phyloP scores from a whole-genome alignment of 2,888 invertebrate species.

The Pinctada fucata region DNA sequence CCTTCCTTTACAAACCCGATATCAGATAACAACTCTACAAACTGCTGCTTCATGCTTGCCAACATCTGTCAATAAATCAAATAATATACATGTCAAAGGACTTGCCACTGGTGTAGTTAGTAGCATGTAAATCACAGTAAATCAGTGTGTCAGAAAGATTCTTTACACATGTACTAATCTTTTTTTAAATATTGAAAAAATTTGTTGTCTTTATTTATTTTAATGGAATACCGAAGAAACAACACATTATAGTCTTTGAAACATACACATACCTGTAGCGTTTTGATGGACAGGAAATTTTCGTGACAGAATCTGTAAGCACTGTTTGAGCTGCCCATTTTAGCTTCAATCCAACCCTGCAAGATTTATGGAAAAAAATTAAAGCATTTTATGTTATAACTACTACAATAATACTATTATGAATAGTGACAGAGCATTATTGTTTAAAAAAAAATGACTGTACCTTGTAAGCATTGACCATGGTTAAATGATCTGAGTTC shows the following conservation, averaged over 20 bases:
- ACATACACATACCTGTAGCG: slow-evolving; percentile 78
- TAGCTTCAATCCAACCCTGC: slow-evolving; percentile 66
- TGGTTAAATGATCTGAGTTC: slow-evolving; percentile 74
- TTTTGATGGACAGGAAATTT: slow-evolving; percentile 84
- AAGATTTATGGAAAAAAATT: slow-evolving; percentile 11
- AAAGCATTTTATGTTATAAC: too few relatives aligned
- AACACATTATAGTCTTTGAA: not conserved
- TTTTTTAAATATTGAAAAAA: too few relatives aligned
- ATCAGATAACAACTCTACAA: slow-evolving; percentile 85
- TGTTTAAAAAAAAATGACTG: too few relatives aligned
- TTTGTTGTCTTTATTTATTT: too few relatives aligned
- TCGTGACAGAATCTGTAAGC: slow-evolving; percentile 83
- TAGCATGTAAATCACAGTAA: too few relatives aligned
- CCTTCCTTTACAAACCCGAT: slow-evolving; percentile 84
- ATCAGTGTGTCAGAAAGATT: too few relatives aligned
- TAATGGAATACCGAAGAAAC: not conserved
- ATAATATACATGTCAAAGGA: too few relatives aligned
- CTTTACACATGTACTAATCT: too few relatives aligned
- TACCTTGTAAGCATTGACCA: slow-evolving; percentile 82
- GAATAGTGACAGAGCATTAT: too few relatives aligned
- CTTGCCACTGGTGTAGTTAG: too few relatives aligned
- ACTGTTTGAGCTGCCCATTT: slow-evolving; percentile 50
- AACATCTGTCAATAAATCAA: slow-evolving; percentile 70
- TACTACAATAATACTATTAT: too few relatives aligned
- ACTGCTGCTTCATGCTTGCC: slow-evolving; percentile 87